Base-by-base conservation (phyloP, 1,140 invertebrate genomes). In the Thalassaphorura encarpata region DNA sequence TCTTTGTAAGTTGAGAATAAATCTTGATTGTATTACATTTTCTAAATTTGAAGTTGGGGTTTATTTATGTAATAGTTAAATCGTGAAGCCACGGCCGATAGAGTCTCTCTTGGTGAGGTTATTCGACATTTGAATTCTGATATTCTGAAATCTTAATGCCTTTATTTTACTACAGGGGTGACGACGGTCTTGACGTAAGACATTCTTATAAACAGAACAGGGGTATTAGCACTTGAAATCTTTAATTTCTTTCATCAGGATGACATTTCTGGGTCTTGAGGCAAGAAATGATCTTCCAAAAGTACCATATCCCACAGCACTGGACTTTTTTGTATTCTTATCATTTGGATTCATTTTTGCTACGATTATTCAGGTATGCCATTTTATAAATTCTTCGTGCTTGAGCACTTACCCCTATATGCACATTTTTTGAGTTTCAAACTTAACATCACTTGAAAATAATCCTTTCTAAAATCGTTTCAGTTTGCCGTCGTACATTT, bases 271-370 rank as follows among this genome's bases (percentile, higher is more conserved):
- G 40, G 87, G 87, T 13, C 71, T 90, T 56, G 88, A 92, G 70
- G 85, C 84, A 0, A 77, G 88, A 47, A 87, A 83, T 15, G 86
- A 90, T 73, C 72, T 91, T 43, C 87, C 88, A 3, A 87, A 88
- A 75, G 88, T 91, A 28, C 79, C 86, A 31, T 90, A 90, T 71
- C 84, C 84, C 1, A 91, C 88, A 8, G 88, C 88, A 2, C 73
- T 92, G 46, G 88, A 91, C 68, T 85, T 87, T 60, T 92, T 89
- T 69, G 84, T 91, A 0, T 88, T 86, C 68, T 76, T 90, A 21
- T 88, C 85, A 15, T 91, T 90, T 67, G 81, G 79, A 1, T 92
- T 89, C 69, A 87, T 91, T 48, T 87, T 90, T 64, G 87, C 87
- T 3, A 89, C 87, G 1, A 89, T 91, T 50, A 80, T 87, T 54